A percentile compares a stretch with the other conserved stretches of the same genome.
Conservation (phyloP, 2,113 vertebrate species). For the Lasiurus cinereus region DNA sequence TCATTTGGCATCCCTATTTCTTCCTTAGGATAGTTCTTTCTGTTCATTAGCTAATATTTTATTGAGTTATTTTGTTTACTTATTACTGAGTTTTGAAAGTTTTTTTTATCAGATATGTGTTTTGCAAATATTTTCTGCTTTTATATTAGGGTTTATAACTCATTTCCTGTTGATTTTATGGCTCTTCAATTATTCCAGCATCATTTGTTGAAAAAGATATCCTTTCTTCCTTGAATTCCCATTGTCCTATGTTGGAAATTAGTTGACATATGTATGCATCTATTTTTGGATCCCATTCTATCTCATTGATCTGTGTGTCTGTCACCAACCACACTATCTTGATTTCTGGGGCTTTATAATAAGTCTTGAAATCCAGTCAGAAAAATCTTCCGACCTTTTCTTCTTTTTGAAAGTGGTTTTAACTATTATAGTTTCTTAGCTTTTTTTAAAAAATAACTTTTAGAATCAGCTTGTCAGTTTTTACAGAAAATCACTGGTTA, state of each 20-base stretch:
- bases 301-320: neutral
- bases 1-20: neutral
- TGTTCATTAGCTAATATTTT: neutral
- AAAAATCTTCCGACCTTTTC: neutral
- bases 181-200: neutral
- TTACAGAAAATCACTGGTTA: neutral
- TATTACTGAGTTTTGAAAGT: slow-evolving; percentile 10
- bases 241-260: slow-evolving; percentile 10
- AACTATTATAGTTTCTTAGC: neutral
- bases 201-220: neutral
- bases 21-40: slow-evolving; percentile 1
- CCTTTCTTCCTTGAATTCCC: neutral
- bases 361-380: neutral
- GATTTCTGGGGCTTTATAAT: neutral
- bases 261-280: neutral
- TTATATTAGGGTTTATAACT: neutral
- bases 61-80: neutral
- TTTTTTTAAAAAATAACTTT: neutral
- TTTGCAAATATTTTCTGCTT: slow-evolving; percentile 28
- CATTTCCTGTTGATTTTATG: slow-evolving; percentile 43
- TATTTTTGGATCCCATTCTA: neutral
- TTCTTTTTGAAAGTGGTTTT: neutral
- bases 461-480: neutral
- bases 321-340: neutral
- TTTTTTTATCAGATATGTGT: neutral